Evolutionary conservation across 2,888 invertebrate genomes (phyloP).

Genomic region (Protophormia terraenovae): DNA sequence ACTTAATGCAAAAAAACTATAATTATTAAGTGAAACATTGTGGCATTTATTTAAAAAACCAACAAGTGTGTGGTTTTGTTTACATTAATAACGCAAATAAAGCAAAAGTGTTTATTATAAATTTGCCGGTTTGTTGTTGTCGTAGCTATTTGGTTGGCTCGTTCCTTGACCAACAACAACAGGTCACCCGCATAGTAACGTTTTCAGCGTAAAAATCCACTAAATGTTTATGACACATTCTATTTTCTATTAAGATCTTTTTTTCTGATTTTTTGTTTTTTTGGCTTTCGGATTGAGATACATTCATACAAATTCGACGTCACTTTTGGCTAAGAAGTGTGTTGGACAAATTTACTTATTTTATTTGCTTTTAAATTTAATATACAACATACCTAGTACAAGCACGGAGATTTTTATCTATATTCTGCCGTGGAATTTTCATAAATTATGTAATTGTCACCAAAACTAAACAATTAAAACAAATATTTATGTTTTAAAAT

Average conservation of each 20-base stretch:
- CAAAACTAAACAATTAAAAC: neutral
- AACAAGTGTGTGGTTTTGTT: conserved; percentile 25
- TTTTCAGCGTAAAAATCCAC: conserved; percentile 7
- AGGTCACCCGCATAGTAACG: conserved; percentile 41
- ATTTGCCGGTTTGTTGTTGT: conserved; percentile 32
- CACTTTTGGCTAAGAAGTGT: conserved; percentile 34
- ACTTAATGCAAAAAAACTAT: neutral
- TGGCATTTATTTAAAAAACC: neutral
- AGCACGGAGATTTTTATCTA: conserved; percentile 12
- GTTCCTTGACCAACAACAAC: conserved; percentile 14
- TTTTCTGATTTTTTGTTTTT: conserved; percentile 20
- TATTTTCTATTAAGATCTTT: no score
- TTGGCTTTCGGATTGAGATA: neutral
- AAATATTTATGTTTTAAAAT: neutral
- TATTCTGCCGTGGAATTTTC: conserved; percentile 33
- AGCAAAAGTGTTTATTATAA: neutral
- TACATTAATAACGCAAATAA: neutral
- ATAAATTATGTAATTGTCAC: conserved; percentile 60
- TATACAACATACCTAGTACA: neutral
- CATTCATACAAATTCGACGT: conserved; percentile 34
- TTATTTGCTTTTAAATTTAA: conserved; percentile 15
- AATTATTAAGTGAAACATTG: neutral
- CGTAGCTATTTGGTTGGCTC: neutral
- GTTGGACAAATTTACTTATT: conserved; percentile 39
- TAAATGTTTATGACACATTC: conserved; percentile 36